phyloP scores from a whole-genome alignment of 2,797 vertebrate genomes.

The Hydrophis major region DNA sequence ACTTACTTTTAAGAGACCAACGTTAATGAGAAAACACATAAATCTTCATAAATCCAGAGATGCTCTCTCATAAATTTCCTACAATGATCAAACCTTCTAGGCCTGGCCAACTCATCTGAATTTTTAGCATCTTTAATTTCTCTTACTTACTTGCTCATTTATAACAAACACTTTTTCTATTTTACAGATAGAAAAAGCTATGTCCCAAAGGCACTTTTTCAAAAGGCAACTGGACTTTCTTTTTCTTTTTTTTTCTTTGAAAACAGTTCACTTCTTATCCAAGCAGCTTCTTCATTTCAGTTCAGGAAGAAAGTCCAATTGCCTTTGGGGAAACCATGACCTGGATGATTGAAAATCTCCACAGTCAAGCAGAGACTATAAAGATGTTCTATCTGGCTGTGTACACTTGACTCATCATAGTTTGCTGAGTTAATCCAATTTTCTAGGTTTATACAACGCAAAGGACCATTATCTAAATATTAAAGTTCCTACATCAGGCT shows the following conservation, averaged over 20 bases:
- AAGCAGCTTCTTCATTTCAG: background rate
- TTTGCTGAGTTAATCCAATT: background rate
- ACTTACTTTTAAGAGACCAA: background rate
- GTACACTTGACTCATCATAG: background rate
- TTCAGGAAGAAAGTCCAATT: no score
- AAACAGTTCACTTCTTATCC: background rate
- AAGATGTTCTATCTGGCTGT: background rate
- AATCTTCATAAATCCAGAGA: background rate
- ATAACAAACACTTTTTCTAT: background rate
- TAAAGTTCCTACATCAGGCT: background rate
- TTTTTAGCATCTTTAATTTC: background rate
- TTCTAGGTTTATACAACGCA: background rate
- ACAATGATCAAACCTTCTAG: background rate
- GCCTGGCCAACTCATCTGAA: background rate
- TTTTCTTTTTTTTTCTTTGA: background rate
- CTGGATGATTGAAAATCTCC: background rate
- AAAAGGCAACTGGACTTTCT: background rate
- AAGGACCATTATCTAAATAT: background rate
- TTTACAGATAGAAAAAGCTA: background rate
- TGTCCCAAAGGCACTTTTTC: background rate
- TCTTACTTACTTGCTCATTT: background rate
- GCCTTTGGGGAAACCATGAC: background rate
- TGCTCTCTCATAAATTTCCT: background rate
- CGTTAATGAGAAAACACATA: background rate
- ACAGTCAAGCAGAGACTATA: background rate